These are phyloP conservation scores for Argynnis bischoffii DNA, from an alignment of 2,888 invertebrate species.

Conservation along the genomic window DNA sequence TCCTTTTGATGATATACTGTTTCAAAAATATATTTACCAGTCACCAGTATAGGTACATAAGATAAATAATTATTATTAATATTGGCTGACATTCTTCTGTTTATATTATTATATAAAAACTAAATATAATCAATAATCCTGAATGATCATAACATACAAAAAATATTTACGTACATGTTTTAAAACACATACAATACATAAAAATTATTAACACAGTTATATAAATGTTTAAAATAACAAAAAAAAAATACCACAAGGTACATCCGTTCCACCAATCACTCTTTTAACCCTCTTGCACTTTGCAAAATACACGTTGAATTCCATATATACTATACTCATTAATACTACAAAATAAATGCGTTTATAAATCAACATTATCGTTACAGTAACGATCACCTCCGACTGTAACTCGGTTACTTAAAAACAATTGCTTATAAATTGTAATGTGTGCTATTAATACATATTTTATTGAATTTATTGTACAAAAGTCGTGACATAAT, in stretches of 20 bases:
- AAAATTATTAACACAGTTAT: neutral
- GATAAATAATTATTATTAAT: too few species aligned
- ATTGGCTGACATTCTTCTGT: too few species aligned
- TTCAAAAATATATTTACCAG: too few species aligned
- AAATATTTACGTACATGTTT: neutral
- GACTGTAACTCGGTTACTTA: slow-evolving; percentile 23
- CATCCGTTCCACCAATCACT: slow-evolving; percentile 61
- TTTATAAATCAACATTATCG: slow-evolving; percentile 26
- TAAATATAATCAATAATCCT: too few species aligned
- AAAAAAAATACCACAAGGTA: slow-evolving; percentile 61
- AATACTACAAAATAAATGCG: slow-evolving; percentile 20
- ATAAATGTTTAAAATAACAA: slow-evolving; percentile 22
- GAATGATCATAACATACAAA: too few species aligned
- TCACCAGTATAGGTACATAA: too few species aligned
- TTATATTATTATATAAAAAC: too few species aligned
- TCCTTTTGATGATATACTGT: too few species aligned
- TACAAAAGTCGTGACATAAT: slow-evolving; percentile 56
- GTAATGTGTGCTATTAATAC: slow-evolving; percentile 26
- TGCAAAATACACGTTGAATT: slow-evolving; percentile 39
- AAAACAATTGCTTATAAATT: slow-evolving; percentile 25
- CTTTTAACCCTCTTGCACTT: slow-evolving; percentile 62
- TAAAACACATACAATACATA: neutral
- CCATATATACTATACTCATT: slow-evolving; percentile 1
- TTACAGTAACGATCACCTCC: slow-evolving; percentile 30
- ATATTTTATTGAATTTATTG: slow-evolving; percentile 40